A percentile compares a stretch with the other conserved stretches of the same genome.
These are phyloP conservation scores for Cettia cetti DNA, from an alignment of 2,113 vertebrate genomes.

Conservation along the genomic window DNA sequence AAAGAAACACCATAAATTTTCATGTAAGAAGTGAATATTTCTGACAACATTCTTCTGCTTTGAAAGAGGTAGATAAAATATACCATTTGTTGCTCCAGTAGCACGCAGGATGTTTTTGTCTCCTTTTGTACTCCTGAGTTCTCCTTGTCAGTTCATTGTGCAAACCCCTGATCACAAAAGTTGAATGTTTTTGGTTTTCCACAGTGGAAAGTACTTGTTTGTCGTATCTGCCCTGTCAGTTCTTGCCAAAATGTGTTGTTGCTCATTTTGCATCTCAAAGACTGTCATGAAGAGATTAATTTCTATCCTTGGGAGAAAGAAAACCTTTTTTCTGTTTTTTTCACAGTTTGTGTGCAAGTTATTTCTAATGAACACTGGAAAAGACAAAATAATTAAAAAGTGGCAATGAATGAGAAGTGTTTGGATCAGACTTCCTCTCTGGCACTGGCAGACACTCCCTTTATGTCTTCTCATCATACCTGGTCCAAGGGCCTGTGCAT, in stretches of 20 bases:
- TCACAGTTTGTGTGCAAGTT: neutral
- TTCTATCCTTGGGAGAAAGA: constrained; percentile 6
- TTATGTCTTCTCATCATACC: neutral
- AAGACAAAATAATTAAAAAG: neutral
- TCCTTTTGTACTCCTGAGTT: constrained; percentile 26
- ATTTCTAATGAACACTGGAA: neutral
- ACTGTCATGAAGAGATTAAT: neutral
- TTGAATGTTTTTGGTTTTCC: constrained; percentile 42
- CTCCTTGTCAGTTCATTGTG: constrained; percentile 34
- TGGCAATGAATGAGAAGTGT: neutral
- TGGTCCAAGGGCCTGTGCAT: neutral
- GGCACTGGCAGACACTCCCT: neutral
- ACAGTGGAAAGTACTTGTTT: constrained; percentile 29
- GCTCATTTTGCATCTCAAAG: constrained; percentile 29
- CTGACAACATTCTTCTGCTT: neutral
- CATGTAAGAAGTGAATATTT: neutral
- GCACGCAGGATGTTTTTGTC: constrained; percentile 24
- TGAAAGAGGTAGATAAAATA: constrained; percentile 5
- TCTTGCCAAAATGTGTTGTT: constrained; percentile 42
- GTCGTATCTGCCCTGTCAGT: neutral
- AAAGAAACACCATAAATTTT: constrained; percentile 40
- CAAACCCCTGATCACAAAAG: constrained; percentile 51
- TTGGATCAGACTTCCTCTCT: neutral
- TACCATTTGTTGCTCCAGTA: neutral
- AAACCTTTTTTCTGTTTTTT: neutral